Evolutionary conservation across 2,888 invertebrate species (phyloP), one percentile per base, ranked within the genome.

Genomic region (Teleiodes luculella): DNA sequence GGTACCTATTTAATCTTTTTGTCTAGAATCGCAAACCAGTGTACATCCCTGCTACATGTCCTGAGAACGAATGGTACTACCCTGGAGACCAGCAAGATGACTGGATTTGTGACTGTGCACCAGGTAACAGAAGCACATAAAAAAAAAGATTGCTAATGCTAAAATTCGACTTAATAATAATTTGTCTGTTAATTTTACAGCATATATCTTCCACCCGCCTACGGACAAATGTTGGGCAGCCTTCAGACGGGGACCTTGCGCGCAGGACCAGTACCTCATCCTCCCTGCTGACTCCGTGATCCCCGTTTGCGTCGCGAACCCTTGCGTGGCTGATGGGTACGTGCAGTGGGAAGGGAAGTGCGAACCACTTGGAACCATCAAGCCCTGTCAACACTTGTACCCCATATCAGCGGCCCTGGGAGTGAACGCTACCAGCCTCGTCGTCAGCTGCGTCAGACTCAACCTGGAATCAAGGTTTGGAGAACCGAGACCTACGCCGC

Each of bases 211-310:
- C 68, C 91, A 94, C 66, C 92, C 94, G 1, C 70, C 81, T 20
- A 86, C 90, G 0, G 90, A 93, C 62, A 78, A 78, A 6, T 95
- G 95, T 64, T 91, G 92, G 81, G 87, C 91, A 47, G 92, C 92
- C 0, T 94, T 90, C 66, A 83, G 86, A 36, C 90, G 85, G 69
- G 95, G 95, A 0, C 95, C 95, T 0, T 95, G 95, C 65, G 60
- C 68, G 0, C 51, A 65, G 0, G 83, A 84, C 0, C 70, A 93
- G 53, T 92, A 93, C 65, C 78, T 94, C 20, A 70, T 92, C 6
- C 80, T 95, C 16, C 84, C 83, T 8, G 59, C 68, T 39, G 79
- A 87, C 35, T 71, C 91, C 11, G 83, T 88, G 0, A 80, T 92
- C 39, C 93, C 94, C 0, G 77, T 84, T 51, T 95, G 95, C 67